Evolutionary conservation across 2,888 invertebrate genomes (phyloP).

Genomic region (Sympetrum striolatum): DNA sequence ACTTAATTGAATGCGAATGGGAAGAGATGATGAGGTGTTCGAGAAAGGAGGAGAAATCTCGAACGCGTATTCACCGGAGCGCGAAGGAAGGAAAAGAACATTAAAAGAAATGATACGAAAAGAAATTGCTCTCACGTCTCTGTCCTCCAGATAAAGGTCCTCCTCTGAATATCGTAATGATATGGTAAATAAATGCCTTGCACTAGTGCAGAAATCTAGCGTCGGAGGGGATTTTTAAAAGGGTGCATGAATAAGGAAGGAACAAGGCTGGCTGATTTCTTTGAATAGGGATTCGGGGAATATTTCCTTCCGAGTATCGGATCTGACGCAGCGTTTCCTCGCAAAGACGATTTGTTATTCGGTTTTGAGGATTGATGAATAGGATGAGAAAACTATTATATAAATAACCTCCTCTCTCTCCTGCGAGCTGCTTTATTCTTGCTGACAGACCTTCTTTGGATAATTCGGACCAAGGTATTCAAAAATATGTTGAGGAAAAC

Average conservation of each 20-base stretch:
- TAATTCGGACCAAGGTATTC: neutral
- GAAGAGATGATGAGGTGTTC: neutral
- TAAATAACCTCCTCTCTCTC: neutral
- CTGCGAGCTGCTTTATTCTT: neutral
- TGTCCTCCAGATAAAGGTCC: neutral
- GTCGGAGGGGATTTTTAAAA: neutral
- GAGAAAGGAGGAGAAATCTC: neutral
- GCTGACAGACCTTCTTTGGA: neutral
- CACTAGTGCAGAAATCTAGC: slow-evolving; percentile 14
- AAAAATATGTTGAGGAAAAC: no score
- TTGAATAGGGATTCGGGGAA: slow-evolving; percentile 31
- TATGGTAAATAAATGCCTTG: slow-evolving; percentile 37
- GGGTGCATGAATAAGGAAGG: slow-evolving; percentile 38
- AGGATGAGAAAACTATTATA: slow-evolving; percentile 25
- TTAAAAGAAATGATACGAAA: slow-evolving; percentile 20
- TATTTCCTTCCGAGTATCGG: neutral
- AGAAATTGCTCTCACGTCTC: slow-evolving; percentile 7
- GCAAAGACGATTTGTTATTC: neutral
- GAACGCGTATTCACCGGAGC: neutral
- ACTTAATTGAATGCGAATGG: slow-evolving; percentile 32
- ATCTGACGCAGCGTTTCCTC: slow-evolving; percentile 17
- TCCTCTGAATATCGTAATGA: slow-evolving; percentile 14
- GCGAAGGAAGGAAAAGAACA: neutral
- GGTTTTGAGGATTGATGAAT: slow-evolving; percentile 32
- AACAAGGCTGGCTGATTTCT: slow-evolving; percentile 19